Evolutionary conservation across 2,888 invertebrate genomes (phyloP), one percentile per base, ranked within the genome.

Genomic region (Euplexia lucipara): DNA sequence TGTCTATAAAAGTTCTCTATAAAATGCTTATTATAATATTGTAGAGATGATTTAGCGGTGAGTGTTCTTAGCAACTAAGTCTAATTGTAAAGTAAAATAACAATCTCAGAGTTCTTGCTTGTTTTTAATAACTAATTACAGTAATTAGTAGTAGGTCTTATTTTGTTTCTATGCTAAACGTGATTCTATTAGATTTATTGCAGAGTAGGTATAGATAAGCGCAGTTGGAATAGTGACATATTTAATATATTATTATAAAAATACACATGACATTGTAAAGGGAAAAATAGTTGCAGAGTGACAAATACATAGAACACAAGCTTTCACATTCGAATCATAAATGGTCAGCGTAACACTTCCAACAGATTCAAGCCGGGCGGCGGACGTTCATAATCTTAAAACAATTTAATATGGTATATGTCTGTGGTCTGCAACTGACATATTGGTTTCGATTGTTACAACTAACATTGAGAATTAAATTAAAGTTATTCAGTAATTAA

Each of bases 401-500:
- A 8, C 1, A 20, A 3, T 16, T 10, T 3, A 26, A 26, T 5
- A 2, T 35, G 16, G 9, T 45, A 22, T 44, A 34, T 42, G 10
- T 34, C 35, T 10, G 35, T n/a, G 18, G 18, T 32, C 6, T 42
- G 52, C 12, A n/a, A 66, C 18, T 66, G 60, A 45, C 66, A 52
- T 65, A 62, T 53, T 39, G 44, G 8, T 30, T 39, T 45, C 34
- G 47, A 9, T 14, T 47, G 54, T 59, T 45, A 54, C 22, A 59
- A 59, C 26, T 66, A 49, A 67, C 42, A 60, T 62, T 26, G 16
- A 75, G 63, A 62, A 70, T 73, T 35, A 68, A 65, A 70, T 70
- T 54, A 64, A 81, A 75, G 42, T 58, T 52, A 45, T 68, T 68
- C 45, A 37, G 52, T 67, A 72, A 79, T 78, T 65, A 68, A 70